phyloP scores from a whole-genome alignment of 2,888 invertebrate genomes.

The Drosophila melanosoma region DNA sequence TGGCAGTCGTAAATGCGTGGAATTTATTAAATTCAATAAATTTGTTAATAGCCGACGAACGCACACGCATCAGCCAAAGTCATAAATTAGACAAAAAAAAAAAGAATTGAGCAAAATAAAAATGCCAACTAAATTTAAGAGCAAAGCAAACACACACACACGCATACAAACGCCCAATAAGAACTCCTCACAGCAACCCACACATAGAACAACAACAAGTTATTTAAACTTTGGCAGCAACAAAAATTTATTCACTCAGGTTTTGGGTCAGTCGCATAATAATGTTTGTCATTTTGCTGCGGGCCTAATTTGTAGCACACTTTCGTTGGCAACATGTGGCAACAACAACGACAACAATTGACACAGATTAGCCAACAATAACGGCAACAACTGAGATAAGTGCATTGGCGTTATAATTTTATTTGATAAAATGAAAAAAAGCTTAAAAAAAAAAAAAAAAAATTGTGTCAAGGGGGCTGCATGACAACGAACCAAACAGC shows the following conservation, averaged over 20 bases:
- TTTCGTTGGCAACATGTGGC: slow-evolving; percentile 65
- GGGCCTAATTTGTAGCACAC: slow-evolving; percentile 57
- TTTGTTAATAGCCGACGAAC: slow-evolving; percentile 39
- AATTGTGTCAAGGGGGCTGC: slow-evolving; percentile 81
- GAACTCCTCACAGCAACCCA: slow-evolving; percentile 42
- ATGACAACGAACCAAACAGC: slow-evolving; percentile 51
- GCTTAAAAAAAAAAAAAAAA: neutral
- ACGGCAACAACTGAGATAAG: slow-evolving; percentile 37
- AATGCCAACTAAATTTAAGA: slow-evolving; percentile 41
- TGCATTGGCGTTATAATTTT: slow-evolving; percentile 62
- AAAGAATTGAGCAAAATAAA: slow-evolving; percentile 51
- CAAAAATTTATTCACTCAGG: slow-evolving; percentile 25
- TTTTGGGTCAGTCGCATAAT: slow-evolving; percentile 52
- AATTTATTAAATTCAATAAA: slow-evolving; percentile 52
- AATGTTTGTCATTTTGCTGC: slow-evolving; percentile 61
- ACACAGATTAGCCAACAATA: slow-evolving; percentile 53
- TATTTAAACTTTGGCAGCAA: slow-evolving; percentile 26
- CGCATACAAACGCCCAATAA: slow-evolving; percentile 23
- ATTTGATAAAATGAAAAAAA: slow-evolving; percentile 65
- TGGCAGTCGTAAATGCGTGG: slow-evolving; percentile 37
- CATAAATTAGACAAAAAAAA: slow-evolving; percentile 64
- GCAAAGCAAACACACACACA: slow-evolving; percentile 30
- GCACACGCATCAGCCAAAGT: slow-evolving; percentile 57
- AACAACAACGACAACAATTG: slow-evolving; percentile 56
- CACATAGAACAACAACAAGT: slow-evolving; percentile 32